Conservation (phyloP, 2,888 invertebrate species). For the Aproaerema taeniolella region DNA sequence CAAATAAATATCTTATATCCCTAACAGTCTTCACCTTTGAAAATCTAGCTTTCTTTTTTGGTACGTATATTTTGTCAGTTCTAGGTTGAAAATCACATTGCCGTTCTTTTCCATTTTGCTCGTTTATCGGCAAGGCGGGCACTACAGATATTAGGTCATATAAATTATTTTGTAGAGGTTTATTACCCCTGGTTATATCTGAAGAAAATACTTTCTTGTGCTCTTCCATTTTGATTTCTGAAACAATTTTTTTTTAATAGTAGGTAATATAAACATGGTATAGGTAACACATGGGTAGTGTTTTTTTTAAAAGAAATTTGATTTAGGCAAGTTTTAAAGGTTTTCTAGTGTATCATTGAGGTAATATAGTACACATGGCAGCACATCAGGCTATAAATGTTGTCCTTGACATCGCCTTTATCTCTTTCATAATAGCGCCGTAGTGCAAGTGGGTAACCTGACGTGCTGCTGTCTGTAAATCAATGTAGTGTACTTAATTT, state of each 20-base stretch:
- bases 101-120: conserved; percentile 22
- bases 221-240: conserved; percentile 34
- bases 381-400: too few species aligned
- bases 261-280: too few species aligned
- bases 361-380: too few species aligned
- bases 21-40: conserved; percentile 58
- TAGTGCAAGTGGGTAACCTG: too few species aligned
- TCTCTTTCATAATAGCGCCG: too few species aligned
- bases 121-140: conserved; percentile 38
- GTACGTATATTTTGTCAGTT: conserved; percentile 46
- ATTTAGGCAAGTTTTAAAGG: too few species aligned
- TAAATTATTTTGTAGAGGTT: conserved; percentile 39
- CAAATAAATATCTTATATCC: conserved; percentile 50
- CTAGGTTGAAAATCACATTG: conserved; percentile 44
- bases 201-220: conserved; percentile 50
- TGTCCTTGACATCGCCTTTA: too few species aligned
- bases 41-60: conserved; percentile 46
- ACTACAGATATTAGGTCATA: conserved; percentile 41
- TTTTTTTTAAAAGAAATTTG: too few species aligned
- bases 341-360: too few species aligned
- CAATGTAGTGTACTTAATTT: too few species aligned
- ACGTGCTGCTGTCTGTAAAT: too few species aligned
- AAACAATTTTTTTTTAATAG: background rate
- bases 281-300: too few species aligned
- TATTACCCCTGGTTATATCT: conserved; percentile 40